Evolutionary conservation across 2,797 vertebrate genomes (phyloP), one percentile per base, ranked within the genome.

Genomic region (Lophotriccus pileatus): DNA sequence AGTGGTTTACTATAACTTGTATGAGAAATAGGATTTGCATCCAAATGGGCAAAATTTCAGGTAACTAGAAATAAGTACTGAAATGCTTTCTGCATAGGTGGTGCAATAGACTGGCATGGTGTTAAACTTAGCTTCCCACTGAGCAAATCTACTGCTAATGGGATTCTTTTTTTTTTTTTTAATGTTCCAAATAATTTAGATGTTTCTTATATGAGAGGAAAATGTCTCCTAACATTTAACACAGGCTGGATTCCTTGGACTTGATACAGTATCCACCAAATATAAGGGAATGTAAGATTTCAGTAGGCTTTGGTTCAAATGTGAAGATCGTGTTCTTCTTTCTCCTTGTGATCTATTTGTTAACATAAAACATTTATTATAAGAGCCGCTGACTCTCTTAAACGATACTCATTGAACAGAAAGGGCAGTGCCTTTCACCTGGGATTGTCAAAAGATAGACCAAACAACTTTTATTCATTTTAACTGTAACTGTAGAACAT

Each of bases 1-100:
- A 66, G 32, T 12, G 3, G 37, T 87, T 87, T 72, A 50, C 78
- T 82, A 1, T 47, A 28, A 41, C 53, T 87, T 73, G 47, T 44
- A 41, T 79, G 59, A 92, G 41, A 77, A 63, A 52, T 37, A 52
- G 41, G n/a, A 63, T 77, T 91, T 91, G 53, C 52, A 74, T 95
- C 82, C 87, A 94, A 92, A 74, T 85, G 78, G 56, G 60, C 79
- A 92, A 85, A 73, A 80, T 70, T 74, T 93, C 41, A 36, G 34
- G 36, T 84, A 82, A 74, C 44, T 73, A 60, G 76, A 83, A 91
- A 56, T 79, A 85, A 87, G 66, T 80, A 34, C 32, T 70, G 75
- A 79, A 83, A 70, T 63, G 14, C 12, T 69, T 44, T 49, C 32
- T 90, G 6, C 2, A 0, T 73, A 62, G 63, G 59, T 81, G 41